Conservation (phyloP, 1,140 invertebrate species). For the Leguminivora glycinivorella region DNA sequence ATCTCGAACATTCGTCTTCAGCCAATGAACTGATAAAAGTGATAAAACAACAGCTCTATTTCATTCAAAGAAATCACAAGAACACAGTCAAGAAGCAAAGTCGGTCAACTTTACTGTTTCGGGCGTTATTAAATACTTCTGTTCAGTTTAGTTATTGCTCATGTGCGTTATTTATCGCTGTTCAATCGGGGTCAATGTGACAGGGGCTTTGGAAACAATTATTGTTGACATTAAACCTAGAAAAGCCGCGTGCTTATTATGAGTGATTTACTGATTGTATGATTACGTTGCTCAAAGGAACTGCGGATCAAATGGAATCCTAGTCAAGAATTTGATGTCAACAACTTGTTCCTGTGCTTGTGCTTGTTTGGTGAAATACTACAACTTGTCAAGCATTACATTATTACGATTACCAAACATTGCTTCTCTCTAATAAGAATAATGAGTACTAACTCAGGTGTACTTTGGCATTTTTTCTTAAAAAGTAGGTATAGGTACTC, state of each 20-base stretch:
- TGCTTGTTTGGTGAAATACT: too few relatives aligned
- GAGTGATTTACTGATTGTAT: slow-evolving; percentile 13
- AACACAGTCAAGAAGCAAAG: neutral
- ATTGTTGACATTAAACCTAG: slow-evolving; percentile 5
- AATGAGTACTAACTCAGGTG: too few relatives aligned
- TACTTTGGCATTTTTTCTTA: too few relatives aligned
- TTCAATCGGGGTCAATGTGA: slow-evolving; percentile 9
- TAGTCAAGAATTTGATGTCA: neutral
- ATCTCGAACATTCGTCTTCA: neutral
- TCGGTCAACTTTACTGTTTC: neutral
- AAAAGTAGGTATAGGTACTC: too few relatives aligned
- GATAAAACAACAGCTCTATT: neutral
- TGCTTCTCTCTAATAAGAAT: too few relatives aligned
- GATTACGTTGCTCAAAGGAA: neutral
- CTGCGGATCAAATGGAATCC: neutral
- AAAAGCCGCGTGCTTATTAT: neutral
- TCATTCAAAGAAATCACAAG: neutral
- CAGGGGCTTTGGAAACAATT: slow-evolving; percentile 9
- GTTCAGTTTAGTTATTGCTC: neutral
- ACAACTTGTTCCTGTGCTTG: too few relatives aligned
- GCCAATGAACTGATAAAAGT: neutral
- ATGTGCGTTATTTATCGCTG: neutral
- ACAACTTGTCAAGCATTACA: too few relatives aligned
- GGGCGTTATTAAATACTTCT: slow-evolving; percentile 7
- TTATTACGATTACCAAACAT: too few relatives aligned